phyloP scores from a whole-genome alignment of 2,888 invertebrate genomes.

The Meteorus cinctellus region DNA sequence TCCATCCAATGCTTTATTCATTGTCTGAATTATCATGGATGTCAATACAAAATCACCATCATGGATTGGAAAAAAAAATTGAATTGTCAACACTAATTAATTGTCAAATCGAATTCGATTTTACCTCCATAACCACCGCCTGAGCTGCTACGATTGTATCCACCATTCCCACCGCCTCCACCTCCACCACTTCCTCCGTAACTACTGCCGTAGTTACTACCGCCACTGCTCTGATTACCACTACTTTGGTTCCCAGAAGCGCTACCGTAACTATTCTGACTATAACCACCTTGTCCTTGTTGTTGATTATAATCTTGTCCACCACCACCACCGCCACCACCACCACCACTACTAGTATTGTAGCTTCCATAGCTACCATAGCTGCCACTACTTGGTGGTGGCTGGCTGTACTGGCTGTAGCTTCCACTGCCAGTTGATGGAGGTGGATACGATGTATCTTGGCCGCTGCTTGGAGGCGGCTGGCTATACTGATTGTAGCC shows the following conservation, averaged over 20 bases:
- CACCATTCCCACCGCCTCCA: slow-evolving; percentile 66
- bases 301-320: slow-evolving; percentile 62
- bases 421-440: slow-evolving; percentile 61
- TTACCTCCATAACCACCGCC: slow-evolving; percentile 71
- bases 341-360: slow-evolving; percentile 55
- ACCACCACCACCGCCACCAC: slow-evolving; percentile 43
- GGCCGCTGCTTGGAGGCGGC: slow-evolving; percentile 64
- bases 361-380: slow-evolving; percentile 67
- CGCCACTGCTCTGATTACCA: slow-evolving; percentile 74
- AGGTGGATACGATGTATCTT: slow-evolving; percentile 71
- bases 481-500: slow-evolving; percentile 69
- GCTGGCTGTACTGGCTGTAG: slow-evolving; percentile 70
- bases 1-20: no score
- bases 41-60: no score
- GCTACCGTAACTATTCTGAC: slow-evolving; percentile 61
- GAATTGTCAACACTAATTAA: slow-evolving; percentile 27
- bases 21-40: no score
- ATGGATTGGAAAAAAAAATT: not conserved
- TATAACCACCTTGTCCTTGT: slow-evolving; percentile 63
- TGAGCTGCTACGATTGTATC: slow-evolving; percentile 71
- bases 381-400: slow-evolving; percentile 64
- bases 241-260: slow-evolving; percentile 72
- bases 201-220: slow-evolving; percentile 72
- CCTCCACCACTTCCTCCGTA: slow-evolving; percentile 67
- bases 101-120: not conserved